phyloP scores from a whole-genome alignment of 1,140 invertebrate genomes.

The Brachionus koreanus region DNA sequence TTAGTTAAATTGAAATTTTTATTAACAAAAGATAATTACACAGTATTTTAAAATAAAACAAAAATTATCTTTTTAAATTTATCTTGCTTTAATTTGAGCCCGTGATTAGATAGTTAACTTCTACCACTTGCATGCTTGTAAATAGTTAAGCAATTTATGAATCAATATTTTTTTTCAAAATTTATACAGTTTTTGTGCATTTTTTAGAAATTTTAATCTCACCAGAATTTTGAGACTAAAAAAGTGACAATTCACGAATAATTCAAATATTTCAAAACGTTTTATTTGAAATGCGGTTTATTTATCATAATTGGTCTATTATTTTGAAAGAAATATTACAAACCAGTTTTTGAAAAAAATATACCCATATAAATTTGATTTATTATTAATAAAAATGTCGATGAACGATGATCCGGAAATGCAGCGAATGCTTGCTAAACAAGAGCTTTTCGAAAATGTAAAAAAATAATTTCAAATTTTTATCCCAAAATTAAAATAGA shows the following conservation, averaged over 20 bases:
- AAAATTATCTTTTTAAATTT: too few relatives aligned
- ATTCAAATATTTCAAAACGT: slow-evolving; percentile 15
- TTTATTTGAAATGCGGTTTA: slow-evolving; percentile 22
- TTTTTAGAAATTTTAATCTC: not conserved
- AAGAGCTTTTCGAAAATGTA: slow-evolving; percentile 41
- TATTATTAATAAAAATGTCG: slow-evolving; percentile 5
- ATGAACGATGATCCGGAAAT: slow-evolving; percentile 42
- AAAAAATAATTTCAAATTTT: not conserved
- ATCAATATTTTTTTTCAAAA: too few relatives aligned
- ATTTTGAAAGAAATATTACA: slow-evolving; percentile 5
- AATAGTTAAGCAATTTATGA: too few relatives aligned
- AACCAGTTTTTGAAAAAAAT: slow-evolving; percentile 13
- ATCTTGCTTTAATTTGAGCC: too few relatives aligned
- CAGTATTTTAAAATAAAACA: too few relatives aligned
- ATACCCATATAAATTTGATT: not conserved
- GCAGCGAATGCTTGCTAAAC: slow-evolving; percentile 24
- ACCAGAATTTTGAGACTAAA: not conserved
- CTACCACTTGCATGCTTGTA: too few relatives aligned
- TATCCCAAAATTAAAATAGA: not conserved
- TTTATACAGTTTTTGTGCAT: too few relatives aligned
- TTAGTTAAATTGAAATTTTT: too few relatives aligned
- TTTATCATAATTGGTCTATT: not conserved
- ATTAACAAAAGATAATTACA: too few relatives aligned
- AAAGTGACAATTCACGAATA: not conserved
- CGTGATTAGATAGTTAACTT: too few relatives aligned